Evolutionary conservation across 1,140 invertebrate genomes (phyloP), one percentile per base, ranked within the genome.

Genomic region (Chlorops oryzae): DNA sequence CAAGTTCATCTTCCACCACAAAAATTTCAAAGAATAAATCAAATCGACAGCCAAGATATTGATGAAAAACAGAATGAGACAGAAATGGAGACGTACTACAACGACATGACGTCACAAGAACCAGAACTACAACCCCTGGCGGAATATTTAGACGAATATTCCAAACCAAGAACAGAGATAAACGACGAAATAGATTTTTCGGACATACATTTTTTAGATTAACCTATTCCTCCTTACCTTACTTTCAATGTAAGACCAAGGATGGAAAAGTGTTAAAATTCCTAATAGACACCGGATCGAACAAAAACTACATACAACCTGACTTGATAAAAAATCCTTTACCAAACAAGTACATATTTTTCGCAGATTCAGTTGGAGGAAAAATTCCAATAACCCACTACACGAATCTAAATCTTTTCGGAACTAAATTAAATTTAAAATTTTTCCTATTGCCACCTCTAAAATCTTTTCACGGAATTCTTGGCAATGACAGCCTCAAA

Each of bases 191-290:
- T 22, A 27, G 23, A 43, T 13, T 27, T 43, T 25, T 13, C 22
- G 5, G 47, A 50, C 17, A 50, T 50, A 17, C 47, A 50, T 51
- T 44, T 51, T 51, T 51, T 51, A 51, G 41, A 28, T 38, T 51
- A 45, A 44, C 13, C 3, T 25, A 17, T 2, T 49, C 39, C 4
- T 41, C 39, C 2, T 13, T 32, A 46, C 43, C 43, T 46, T 46
- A 46, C 35, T 46, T 46, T 32, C 12, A 51, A 37, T 38, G 38
- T 44, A 45, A 24, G 27, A 43, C 28, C 24, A 51, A 10, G 10
- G 17, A 21, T 25, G 50, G 50, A 22, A 20, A 52, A 32, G 41
- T 35, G 6, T 24, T 47, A 6, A 52, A 32, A 38, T 47, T 52
- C 23, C 37, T 52, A 21, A 47, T 52, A 9, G 43, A 51, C 22